Conservation (phyloP, 2,888 invertebrate species). For the Perizoma flavofasciatum region DNA sequence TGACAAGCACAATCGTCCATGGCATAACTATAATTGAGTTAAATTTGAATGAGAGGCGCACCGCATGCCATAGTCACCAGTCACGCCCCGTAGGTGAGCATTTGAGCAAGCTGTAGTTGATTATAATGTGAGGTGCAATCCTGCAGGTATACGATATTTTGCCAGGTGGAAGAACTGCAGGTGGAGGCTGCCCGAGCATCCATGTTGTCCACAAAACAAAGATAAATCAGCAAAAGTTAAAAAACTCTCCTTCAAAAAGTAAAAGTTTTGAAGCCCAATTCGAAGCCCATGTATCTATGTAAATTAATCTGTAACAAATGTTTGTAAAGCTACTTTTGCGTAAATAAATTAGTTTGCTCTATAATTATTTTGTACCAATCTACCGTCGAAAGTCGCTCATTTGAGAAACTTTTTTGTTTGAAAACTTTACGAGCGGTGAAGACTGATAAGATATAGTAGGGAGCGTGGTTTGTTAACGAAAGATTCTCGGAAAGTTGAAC, state of each 20-base stretch:
- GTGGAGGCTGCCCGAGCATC: slow-evolving; percentile 89
- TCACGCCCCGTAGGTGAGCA: slow-evolving; percentile 64
- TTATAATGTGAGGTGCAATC: slow-evolving; percentile 83
- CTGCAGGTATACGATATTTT: slow-evolving; percentile 92
- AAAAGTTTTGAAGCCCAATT: slow-evolving; percentile 74
- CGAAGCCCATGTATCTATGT: slow-evolving; percentile 70
- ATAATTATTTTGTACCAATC: slow-evolving; percentile 61
- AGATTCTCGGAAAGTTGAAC: slow-evolving; percentile 61
- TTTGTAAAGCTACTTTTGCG: slow-evolving; percentile 82
- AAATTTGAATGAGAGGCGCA: slow-evolving; percentile 32
- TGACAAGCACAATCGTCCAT: slow-evolving; percentile 31
- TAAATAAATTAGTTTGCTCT: slow-evolving; percentile 66
- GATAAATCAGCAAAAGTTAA: slow-evolving; percentile 79
- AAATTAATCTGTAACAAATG: slow-evolving; percentile 72
- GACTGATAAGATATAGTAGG: slow-evolving; percentile 80
- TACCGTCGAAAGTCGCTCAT: slow-evolving; percentile 74
- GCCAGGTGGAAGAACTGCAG: slow-evolving; percentile 93
- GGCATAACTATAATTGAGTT: slow-evolving; percentile 24
- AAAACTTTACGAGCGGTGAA: slow-evolving; percentile 79
- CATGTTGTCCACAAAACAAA: slow-evolving; percentile 86
- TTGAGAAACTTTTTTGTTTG: slow-evolving; percentile 70
- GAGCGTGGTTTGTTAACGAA: slow-evolving; percentile 70
- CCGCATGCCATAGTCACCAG: slow-evolving; percentile 41
- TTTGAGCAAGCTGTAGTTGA: slow-evolving; percentile 78
- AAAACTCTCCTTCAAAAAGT: slow-evolving; percentile 81